phyloP scores from a whole-genome alignment of 2,797 vertebrate species.

The Poeciliopsis paucimaculata region DNA sequence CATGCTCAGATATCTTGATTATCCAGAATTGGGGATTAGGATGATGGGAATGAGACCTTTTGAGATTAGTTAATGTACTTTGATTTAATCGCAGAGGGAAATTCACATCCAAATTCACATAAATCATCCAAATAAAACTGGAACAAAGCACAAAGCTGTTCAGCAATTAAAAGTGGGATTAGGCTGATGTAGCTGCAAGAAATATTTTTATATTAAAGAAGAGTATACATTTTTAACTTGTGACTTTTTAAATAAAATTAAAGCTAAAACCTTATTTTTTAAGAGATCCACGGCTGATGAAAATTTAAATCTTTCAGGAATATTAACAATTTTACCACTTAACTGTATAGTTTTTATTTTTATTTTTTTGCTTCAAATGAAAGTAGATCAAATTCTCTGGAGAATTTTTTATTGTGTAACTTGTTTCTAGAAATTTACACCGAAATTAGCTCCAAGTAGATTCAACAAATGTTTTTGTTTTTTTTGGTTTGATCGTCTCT shows the following conservation, averaged over 20 bases:
- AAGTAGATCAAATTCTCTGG: not conserved
- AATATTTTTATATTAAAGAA: not conserved
- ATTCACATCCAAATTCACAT: too few relatives aligned
- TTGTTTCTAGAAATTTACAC: not conserved
- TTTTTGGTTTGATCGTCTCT: not conserved
- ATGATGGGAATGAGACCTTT: not conserved
- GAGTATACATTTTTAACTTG: not conserved
- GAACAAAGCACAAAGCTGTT: not conserved
- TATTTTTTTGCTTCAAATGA: not conserved
- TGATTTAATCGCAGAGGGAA: too few relatives aligned
- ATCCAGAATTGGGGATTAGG: not conserved
- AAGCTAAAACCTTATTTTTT: not conserved
- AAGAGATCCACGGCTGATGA: not conserved
- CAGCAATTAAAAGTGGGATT: not conserved
- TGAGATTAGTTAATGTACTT: too few relatives aligned
- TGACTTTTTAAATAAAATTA: not conserved
- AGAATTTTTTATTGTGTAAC: not conserved
- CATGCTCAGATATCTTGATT: slow-evolving; percentile 14
- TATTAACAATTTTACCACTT: not conserved
- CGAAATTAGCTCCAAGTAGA: not conserved
- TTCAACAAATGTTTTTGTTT: not conserved
- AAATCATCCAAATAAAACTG: not conserved
- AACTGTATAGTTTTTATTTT: not conserved
- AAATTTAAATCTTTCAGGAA: not conserved
- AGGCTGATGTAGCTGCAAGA: not conserved